Evolutionary conservation across 2,888 invertebrate genomes (phyloP).

Genomic region (Ellobium chinense): DNA sequence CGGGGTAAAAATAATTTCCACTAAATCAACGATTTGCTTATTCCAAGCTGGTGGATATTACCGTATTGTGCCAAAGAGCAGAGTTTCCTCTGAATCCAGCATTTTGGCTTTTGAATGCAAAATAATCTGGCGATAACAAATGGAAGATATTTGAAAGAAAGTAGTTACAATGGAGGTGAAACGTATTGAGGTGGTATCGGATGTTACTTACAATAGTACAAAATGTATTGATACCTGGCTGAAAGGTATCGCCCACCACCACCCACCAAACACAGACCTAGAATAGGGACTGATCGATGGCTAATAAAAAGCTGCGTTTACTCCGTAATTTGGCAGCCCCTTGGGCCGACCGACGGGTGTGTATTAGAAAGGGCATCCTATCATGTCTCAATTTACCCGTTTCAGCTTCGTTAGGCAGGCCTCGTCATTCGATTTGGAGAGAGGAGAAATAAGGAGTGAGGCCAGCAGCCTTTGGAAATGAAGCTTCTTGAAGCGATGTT

Average conservation of each 20-base stretch:
- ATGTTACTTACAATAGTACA: too few species aligned
- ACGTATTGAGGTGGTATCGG: too few species aligned
- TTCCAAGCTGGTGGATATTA: too few species aligned
- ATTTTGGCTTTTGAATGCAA: not conserved
- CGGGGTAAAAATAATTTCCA: too few species aligned
- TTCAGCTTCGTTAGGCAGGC: not conserved
- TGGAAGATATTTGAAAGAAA: too few species aligned
- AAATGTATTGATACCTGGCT: too few species aligned
- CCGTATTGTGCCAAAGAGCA: too few species aligned
- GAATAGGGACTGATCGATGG: conserved; percentile 11
- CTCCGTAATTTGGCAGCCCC: conserved; percentile 11
- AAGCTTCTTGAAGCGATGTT: not conserved
- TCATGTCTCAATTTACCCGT: conserved; percentile 11
- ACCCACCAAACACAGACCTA: conserved; percentile 6
- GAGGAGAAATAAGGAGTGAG: not conserved
- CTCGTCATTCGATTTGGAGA: not conserved
- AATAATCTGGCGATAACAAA: not conserved
- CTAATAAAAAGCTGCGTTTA: conserved; percentile 23
- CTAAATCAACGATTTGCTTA: too few species aligned
- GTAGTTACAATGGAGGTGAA: too few species aligned
- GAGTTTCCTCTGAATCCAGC: too few species aligned
- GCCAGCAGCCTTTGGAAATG: not conserved
- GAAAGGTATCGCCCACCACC: too few species aligned
- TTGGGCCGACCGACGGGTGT: not conserved
- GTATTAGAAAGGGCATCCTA: not conserved